These are phyloP conservation scores for Ibycter americanus DNA, from an alignment of 2,797 vertebrate species.

Conservation along the genomic window DNA sequence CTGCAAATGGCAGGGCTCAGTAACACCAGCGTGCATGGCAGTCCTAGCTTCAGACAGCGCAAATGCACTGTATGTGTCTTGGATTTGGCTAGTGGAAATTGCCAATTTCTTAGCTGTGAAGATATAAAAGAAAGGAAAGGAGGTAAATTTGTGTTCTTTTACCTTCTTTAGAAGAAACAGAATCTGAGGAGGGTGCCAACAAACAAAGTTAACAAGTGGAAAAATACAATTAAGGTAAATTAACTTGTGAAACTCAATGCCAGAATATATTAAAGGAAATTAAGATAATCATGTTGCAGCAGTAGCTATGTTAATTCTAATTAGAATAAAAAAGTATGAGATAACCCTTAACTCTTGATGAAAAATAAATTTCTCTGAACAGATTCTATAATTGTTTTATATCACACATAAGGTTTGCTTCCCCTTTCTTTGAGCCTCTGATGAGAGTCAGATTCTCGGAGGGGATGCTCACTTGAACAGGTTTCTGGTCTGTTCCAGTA, in stretches of 20 bases:
- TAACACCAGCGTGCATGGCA: background rate
- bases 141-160: background rate
- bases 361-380: background rate
- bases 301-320: background rate
- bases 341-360: background rate
- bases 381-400: background rate
- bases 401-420: background rate
- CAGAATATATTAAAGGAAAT: background rate
- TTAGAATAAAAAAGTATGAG: background rate
- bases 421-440: background rate
- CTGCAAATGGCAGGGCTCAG: background rate
- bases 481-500: background rate
- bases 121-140: background rate
- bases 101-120: background rate
- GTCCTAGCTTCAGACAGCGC: background rate
- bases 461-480: background rate
- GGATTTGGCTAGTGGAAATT: background rate
- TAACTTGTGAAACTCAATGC: background rate
- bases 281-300: background rate
- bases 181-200: background rate
- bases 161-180: background rate
- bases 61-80: accelerated
- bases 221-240: background rate
- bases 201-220: background rate
- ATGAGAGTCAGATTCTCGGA: background rate